Percentiles rank a stretch among this genome's conserved stretches.
These are phyloP conservation scores for Formica exsecta DNA, from an alignment of 1,140 invertebrate genomes.

Conservation along the genomic window DNA sequence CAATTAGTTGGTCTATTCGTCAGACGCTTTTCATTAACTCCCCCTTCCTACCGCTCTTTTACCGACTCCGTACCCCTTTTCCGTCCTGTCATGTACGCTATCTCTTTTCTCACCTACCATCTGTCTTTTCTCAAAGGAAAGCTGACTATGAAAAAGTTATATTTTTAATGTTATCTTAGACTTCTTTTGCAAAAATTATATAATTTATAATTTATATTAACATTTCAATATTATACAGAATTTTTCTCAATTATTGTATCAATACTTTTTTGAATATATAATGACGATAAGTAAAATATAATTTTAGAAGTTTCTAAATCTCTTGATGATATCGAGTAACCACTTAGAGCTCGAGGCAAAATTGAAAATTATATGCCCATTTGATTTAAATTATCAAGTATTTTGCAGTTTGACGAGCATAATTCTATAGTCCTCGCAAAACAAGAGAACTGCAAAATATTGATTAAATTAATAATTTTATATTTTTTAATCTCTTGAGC, in stretches of 20 bases:
- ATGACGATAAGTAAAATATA: slow-evolving; percentile 50
- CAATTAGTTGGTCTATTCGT: slow-evolving; percentile 87
- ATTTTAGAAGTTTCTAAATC: slow-evolving; percentile 78
- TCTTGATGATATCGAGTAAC: slow-evolving; percentile 73
- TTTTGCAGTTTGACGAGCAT: slow-evolving; percentile 67
- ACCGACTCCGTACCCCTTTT: slow-evolving; percentile 76
- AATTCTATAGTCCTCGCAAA: slow-evolving; percentile 69
- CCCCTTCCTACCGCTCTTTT: slow-evolving; percentile 79
- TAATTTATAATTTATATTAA: background rate
- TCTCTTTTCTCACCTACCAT: slow-evolving; percentile 55
- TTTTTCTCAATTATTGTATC: background rate
- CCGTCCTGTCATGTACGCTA: slow-evolving; percentile 67
- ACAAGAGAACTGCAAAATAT: no score
- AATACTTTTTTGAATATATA: background rate
- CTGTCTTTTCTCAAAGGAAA: slow-evolving; percentile 50
- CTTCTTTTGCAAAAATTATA: background rate
- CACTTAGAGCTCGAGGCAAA: slow-evolving; percentile 69
- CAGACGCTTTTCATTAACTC: slow-evolving; percentile 86
- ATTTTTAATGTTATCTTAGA: slow-evolving; percentile 20
- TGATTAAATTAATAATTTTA: no score
- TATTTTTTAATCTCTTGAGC: no score
- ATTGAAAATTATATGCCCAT: slow-evolving; percentile 73
- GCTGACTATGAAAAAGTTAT: background rate
- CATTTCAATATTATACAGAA: no score
- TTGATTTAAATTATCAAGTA: slow-evolving; percentile 81